Base-by-base conservation (phyloP, 2,113 vertebrate species). In the Perca flavescens region DNA sequence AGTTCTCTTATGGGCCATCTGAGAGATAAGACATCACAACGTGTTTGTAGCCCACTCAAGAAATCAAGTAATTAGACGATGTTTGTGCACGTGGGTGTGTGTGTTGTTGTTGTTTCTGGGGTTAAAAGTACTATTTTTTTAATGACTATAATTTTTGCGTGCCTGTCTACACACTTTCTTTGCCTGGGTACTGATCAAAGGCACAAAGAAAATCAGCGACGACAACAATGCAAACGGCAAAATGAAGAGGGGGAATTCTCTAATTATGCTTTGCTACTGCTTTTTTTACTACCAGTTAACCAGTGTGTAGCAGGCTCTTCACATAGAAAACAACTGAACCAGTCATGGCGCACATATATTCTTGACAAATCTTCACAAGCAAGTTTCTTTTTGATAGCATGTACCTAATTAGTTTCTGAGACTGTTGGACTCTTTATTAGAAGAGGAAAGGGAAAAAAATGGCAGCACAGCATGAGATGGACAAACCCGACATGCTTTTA, bases 1-100 rank as follows among this genome's bases (percentile, higher is more conserved):
- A 12, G 56, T 80, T 73, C 57, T 34, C 56, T 79, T 28, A 22
- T 5, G 5, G 8, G 77, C 72, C 83, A 65, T 87, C 75, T 74
- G 60, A 78, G 68, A 83, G 89, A 78, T 54, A 74, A 80, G 70
- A 79, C 40, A 49, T 85, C 54, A 68, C 80, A 66, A 54, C 14
- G 36, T 64, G 64, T 84, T 79, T 87, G 54, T 28, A 9, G 50
- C 84, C 77, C 68, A 19, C 65, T 79, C 17, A 76, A 77, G 74
- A 78, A 83, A 75, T 79, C 50, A 68, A 36, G 52, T 88, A 91
- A 89, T 91, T 76, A 77, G 84, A 68, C 66, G 61, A 56, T 68
- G 52, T 53, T 57, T 77, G 78, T 47, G 50, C 10, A 15, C 36
- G 7, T 57, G 43, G 11, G 15, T 68, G 19, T 1, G 11, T 57